phyloP scores from a whole-genome alignment of 2,797 vertebrate genomes.

The Coccyzus lansbergi region DNA sequence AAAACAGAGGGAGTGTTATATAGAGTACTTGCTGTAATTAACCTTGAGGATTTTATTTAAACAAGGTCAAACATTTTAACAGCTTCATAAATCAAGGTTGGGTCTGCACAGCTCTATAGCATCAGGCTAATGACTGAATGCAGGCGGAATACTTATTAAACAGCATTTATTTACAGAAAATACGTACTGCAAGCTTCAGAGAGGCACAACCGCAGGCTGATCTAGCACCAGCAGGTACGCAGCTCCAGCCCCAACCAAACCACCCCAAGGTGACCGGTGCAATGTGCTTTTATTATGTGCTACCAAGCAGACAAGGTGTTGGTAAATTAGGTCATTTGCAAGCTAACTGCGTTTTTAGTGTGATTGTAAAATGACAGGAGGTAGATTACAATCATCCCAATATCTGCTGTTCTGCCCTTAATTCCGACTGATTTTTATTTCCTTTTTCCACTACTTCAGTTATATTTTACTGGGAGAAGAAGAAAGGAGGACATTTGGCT shows the following conservation, averaged over 20 bases:
- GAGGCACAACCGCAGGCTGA: neutral
- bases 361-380: neutral
- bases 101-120: neutral
- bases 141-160: constrained; percentile 30
- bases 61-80: constrained; percentile 58
- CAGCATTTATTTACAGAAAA: constrained; percentile 26
- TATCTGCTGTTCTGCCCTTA: neutral
- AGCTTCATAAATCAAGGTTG: constrained; percentile 60
- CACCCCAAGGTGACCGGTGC: neutral
- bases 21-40: constrained; percentile 49
- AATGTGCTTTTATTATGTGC: neutral
- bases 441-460: neutral
- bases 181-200: neutral
- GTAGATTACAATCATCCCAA: neutral
- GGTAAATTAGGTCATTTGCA: neutral
- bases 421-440: neutral
- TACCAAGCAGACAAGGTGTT: neutral
- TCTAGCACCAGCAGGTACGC: neutral
- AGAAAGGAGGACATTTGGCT: neutral
- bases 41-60: constrained; percentile 63
- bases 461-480: neutral
- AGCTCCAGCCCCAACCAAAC: neutral
- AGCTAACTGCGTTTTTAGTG: neutral
- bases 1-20: constrained; percentile 14
- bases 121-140: constrained; percentile 32